phyloP scores from a whole-genome alignment of 2,888 invertebrate species.

The Silvanus unidentatus region DNA sequence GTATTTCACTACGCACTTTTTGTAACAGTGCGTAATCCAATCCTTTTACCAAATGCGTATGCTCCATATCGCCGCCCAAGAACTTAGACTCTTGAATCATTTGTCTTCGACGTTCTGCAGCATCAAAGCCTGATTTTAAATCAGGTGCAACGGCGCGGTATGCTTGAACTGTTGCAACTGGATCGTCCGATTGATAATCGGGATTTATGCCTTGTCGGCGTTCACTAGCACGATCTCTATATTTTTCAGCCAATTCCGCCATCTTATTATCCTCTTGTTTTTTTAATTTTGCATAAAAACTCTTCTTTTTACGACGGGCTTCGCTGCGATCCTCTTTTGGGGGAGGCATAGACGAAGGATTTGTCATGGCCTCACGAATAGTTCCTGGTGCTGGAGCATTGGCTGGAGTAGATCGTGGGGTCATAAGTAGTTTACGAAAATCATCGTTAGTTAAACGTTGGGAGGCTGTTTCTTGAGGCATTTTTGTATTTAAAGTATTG shows the following conservation, averaged over 20 bases:
- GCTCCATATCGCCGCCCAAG: slow-evolving; percentile 99
- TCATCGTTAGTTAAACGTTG: slow-evolving; percentile 93
- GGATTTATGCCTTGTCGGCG: slow-evolving; percentile 64
- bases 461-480: slow-evolving; percentile 58
- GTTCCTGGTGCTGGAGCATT: slow-evolving; percentile 57
- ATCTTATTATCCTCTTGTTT: slow-evolving; percentile 93
- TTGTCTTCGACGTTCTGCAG: slow-evolving; percentile 88
- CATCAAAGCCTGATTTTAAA: slow-evolving; percentile 87
- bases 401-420: slow-evolving; percentile 73
- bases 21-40: slow-evolving; percentile 85
- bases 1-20: slow-evolving; percentile 90
- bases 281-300: slow-evolving; percentile 87
- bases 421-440: slow-evolving; percentile 92
- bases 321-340: slow-evolving; percentile 70
- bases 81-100: slow-evolving; percentile 98
- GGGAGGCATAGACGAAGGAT: slow-evolving; percentile 42
- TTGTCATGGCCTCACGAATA: slow-evolving; percentile 64
- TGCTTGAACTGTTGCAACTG: slow-evolving; percentile 70
- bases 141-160: slow-evolving; percentile 91
- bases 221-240: slow-evolving; percentile 86
- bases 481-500: slow-evolving; percentile 29
- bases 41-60: slow-evolving; percentile 99
- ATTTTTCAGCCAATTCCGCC: slow-evolving; percentile 89
- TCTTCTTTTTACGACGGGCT: slow-evolving; percentile 86
- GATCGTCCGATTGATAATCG: slow-evolving; percentile 77